Percentiles rank a stretch among this genome's conserved stretches.
Evolutionary conservation across 2,888 invertebrate species (phyloP).

Genomic region (Drosophila mulleri): DNA sequence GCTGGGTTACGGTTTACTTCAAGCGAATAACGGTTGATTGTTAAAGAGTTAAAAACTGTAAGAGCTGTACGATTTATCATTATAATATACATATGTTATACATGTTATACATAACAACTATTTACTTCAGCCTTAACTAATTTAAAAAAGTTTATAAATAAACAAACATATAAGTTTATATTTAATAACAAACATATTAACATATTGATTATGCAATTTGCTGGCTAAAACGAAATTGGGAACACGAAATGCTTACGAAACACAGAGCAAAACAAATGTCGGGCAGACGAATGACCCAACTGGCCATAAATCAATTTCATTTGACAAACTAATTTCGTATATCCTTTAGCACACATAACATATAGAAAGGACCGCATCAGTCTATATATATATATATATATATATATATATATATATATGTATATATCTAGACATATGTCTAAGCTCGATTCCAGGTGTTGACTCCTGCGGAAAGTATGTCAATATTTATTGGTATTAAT

Average conservation of each 20-base stretch:
- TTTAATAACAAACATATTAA: background rate
- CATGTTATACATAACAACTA: background rate
- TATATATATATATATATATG: background rate
- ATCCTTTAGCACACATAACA: constrained; percentile 14
- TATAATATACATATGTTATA: background rate
- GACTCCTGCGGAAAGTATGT: constrained; percentile 6
- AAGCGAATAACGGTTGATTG: background rate
- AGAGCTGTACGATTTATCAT: too few species aligned
- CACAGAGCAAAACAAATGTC: constrained; percentile 45
- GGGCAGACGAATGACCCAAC: constrained; percentile 47
- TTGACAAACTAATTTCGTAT: constrained; percentile 65
- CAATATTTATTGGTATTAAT: constrained; percentile 34
- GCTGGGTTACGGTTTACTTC: background rate
- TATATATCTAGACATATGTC: background rate
- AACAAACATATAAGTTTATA: background rate
- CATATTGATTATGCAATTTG: background rate
- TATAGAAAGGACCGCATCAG: background rate
- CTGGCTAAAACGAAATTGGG: constrained; percentile 20
- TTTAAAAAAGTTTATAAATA: too few species aligned
- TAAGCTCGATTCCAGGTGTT: background rate
- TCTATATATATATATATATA: background rate
- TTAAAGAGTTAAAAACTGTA: background rate
- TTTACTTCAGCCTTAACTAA: background rate
- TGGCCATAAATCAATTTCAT: constrained; percentile 70
- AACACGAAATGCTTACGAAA: constrained; percentile 18